Conservation (phyloP, 1,140 invertebrate species). For the Drosophila kurseongensis region DNA sequence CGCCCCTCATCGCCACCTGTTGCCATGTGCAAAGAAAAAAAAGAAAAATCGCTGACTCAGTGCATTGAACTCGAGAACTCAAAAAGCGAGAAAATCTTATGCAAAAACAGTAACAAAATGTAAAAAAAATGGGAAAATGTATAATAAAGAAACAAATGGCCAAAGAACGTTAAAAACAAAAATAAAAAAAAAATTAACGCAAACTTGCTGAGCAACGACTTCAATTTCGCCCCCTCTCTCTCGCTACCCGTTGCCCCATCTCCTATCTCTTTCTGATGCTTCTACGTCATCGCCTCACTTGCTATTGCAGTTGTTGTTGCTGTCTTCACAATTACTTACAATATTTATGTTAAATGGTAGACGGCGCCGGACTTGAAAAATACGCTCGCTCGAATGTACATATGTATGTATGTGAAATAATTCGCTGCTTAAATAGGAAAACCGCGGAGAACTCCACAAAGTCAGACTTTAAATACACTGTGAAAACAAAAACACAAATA, state of each 20-base stretch:
- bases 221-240: slow-evolving; percentile 5
- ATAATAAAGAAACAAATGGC: slow-evolving; percentile 34
- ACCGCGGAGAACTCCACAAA: slow-evolving; percentile 19
- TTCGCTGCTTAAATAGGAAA: slow-evolving; percentile 40
- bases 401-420: slow-evolving; percentile 32
- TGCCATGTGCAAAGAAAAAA: slow-evolving; percentile 27
- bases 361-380: slow-evolving; percentile 64
- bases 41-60: slow-evolving; percentile 65
- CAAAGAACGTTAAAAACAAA: slow-evolving; percentile 26
- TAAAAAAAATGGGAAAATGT: slow-evolving; percentile 47
- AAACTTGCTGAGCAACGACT: slow-evolving; percentile 71
- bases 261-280: slow-evolving; percentile 10
- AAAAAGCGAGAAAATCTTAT: slow-evolving; percentile 78
- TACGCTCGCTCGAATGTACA: slow-evolving; percentile 38
- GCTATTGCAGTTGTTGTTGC: slow-evolving; percentile 38
- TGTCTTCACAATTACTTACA: slow-evolving; percentile 73
- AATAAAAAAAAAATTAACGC: slow-evolving; percentile 57
- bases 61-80: slow-evolving; percentile 75
- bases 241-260: background rate
- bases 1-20: slow-evolving; percentile 23
- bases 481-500: background rate
- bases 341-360: slow-evolving; percentile 81
- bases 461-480: slow-evolving; percentile 25
- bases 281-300: slow-evolving; percentile 32
- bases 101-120: slow-evolving; percentile 58